These are phyloP conservation scores for Carcina quercana DNA, from an alignment of 2,888 invertebrate genomes.

Conservation along the genomic window DNA sequence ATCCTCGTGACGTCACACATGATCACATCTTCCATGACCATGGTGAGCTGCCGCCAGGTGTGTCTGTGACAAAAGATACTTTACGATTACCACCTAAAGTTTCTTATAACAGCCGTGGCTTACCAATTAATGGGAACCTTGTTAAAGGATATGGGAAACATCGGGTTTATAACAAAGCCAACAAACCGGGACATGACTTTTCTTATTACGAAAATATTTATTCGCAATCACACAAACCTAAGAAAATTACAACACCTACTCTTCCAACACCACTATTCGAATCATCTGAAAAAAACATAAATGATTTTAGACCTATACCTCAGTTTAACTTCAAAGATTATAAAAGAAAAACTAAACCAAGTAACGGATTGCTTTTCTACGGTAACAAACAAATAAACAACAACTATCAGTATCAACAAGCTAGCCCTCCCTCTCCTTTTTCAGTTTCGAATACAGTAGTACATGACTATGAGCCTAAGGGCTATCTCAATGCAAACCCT, in stretches of 20 bases:
- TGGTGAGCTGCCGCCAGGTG: constrained; percentile 53
- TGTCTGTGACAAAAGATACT: constrained; percentile 46
- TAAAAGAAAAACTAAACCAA: constrained; percentile 33
- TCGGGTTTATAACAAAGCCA: constrained; percentile 31
- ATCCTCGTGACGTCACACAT: constrained; percentile 65
- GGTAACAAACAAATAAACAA: constrained; percentile 22
- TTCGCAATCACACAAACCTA: constrained; percentile 32
- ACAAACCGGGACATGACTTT: constrained; percentile 43
- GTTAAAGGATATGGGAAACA: constrained; percentile 37
- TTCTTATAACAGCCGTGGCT: constrained; percentile 52
- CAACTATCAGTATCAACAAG: constrained; percentile 38
- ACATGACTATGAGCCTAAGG: constrained; percentile 53
- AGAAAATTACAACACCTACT: constrained; percentile 33
- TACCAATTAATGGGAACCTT: constrained; percentile 32
- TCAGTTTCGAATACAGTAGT: constrained; percentile 51
- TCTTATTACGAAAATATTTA: constrained; percentile 62
- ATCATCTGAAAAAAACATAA: constrained; percentile 28
- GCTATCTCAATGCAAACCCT: constrained; percentile 23
- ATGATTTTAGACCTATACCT: constrained; percentile 42
- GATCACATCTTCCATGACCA: constrained; percentile 69
- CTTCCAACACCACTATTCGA: constrained; percentile 24
- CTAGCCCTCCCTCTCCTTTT: constrained; percentile 43
- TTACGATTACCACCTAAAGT: constrained; percentile 46
- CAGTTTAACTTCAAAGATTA: constrained; percentile 42
- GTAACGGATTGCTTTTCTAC: constrained; percentile 22